Evolutionary conservation across 1,140 invertebrate genomes (phyloP).

Genomic region (Eupristina koningsbergeri): DNA sequence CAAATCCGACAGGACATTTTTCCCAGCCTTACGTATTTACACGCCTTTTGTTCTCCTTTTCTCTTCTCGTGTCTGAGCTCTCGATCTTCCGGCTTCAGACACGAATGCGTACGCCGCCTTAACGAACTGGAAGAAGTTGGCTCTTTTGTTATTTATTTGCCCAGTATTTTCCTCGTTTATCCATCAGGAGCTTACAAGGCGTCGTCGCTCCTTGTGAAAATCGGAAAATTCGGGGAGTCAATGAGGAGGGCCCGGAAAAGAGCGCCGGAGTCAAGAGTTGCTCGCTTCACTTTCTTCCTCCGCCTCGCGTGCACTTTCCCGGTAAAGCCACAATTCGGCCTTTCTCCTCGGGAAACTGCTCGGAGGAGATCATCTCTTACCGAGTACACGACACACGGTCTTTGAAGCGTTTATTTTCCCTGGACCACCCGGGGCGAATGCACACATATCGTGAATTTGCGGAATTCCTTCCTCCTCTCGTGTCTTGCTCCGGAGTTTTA

Average conservation of each 20-base stretch:
- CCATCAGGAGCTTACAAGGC: not conserved
- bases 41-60: slow-evolving; percentile 20
- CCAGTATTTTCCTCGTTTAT: not conserved
- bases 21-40: slow-evolving; percentile 61
- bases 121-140: not conserved
- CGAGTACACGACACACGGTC: not conserved
- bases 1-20: slow-evolving; percentile 65
- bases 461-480: slow-evolving; percentile 34
- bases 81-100: not conserved
- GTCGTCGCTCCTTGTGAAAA: not conserved
- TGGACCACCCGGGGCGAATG: not conserved
- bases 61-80: not conserved
- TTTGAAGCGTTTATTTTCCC: too few species aligned
- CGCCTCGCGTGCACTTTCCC: not conserved
- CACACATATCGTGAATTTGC: slow-evolving; percentile 22
- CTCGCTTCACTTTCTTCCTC: not conserved
- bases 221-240: not conserved
- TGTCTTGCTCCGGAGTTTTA: slow-evolving; percentile 48
- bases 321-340: not conserved
- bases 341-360: not conserved
- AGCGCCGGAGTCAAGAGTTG: not conserved
- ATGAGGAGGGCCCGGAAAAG: not conserved
- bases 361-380: not conserved
- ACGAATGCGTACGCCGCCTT: not conserved
- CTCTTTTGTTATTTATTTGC: not conserved